phyloP scores from a whole-genome alignment of 2,888 invertebrate genomes.

The Graphium colonna region DNA sequence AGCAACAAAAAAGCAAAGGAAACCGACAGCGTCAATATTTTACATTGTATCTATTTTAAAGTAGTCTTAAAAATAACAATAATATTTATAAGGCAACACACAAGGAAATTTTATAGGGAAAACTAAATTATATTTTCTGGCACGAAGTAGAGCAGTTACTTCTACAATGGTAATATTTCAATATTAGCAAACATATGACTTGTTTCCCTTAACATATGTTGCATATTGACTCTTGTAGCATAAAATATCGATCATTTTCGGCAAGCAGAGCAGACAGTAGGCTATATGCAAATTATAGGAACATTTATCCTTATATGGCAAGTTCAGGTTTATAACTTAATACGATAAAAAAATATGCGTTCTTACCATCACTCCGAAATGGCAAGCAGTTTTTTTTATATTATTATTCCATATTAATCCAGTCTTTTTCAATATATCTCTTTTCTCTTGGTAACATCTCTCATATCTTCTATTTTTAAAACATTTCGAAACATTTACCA shows the following conservation, averaged over 20 bases:
- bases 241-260: neutral
- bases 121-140: neutral
- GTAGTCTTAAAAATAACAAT: neutral
- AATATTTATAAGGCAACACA: neutral
- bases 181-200: conserved; percentile 15
- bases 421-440: conserved; percentile 7
- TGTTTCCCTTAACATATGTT: conserved; percentile 8
- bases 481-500: conserved; percentile 52
- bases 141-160: neutral
- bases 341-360: neutral
- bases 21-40: conserved; percentile 36
- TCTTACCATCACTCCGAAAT: neutral
- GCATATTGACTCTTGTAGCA: conserved; percentile 8
- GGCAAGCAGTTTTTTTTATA: conserved; percentile 16
- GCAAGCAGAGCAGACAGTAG: conserved; percentile 14
- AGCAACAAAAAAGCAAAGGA: conserved; percentile 33
- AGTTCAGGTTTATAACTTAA: conserved; percentile 1
- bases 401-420: conserved; percentile 1
- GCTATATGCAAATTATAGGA: neutral
- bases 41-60: neutral
- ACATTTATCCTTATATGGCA: conserved; percentile 11
- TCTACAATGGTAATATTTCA: conserved; percentile 1
- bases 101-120: neutral
- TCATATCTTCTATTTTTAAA: conserved; percentile 20
- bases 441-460: neutral